Conservation (phyloP, 2,797 vertebrate genomes). For the Aphelocoma californica region DNA sequence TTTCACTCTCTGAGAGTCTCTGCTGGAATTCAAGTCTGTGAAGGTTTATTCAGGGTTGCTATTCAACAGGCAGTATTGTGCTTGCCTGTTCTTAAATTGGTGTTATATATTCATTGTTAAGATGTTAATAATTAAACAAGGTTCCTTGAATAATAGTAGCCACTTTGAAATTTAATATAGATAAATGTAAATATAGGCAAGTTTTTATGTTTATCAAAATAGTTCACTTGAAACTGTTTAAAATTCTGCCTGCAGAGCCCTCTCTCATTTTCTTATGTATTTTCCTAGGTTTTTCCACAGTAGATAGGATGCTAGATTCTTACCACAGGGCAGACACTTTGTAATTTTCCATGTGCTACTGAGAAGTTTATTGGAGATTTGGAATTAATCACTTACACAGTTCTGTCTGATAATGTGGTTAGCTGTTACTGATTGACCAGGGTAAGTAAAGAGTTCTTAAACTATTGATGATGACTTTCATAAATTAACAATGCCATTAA, state of each 20-base stretch:
- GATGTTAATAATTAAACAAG: not conserved
- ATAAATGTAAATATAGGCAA: not conserved
- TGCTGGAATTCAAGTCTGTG: not conserved
- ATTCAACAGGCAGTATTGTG: not conserved
- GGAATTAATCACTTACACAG: slow-evolving; percentile 20
- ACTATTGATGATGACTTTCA: not conserved
- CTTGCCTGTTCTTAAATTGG: not conserved
- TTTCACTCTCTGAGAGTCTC: not conserved
- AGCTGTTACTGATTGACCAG: slow-evolving; percentile 7
- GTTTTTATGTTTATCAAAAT: not conserved
- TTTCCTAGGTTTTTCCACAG: slow-evolving; percentile 3
- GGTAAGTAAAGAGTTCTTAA: not conserved
- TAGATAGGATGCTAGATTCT: not conserved
- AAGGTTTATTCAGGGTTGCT: not conserved
- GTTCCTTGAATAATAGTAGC: not conserved
- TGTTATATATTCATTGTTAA: not conserved
- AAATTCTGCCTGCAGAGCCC: not conserved
- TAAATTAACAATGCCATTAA: not conserved
- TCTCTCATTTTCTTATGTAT: not conserved
- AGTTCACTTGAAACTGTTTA: not conserved
- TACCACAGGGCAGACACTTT: not conserved
- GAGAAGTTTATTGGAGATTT: slow-evolving; percentile 17
- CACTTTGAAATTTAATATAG: not conserved
- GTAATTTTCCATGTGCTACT: slow-evolving; percentile 61
- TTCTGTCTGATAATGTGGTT: not conserved